These are phyloP conservation scores for Tokudaia muenninki DNA, from an alignment of 2,797 vertebrate genomes.

Conservation along the genomic window DNA sequence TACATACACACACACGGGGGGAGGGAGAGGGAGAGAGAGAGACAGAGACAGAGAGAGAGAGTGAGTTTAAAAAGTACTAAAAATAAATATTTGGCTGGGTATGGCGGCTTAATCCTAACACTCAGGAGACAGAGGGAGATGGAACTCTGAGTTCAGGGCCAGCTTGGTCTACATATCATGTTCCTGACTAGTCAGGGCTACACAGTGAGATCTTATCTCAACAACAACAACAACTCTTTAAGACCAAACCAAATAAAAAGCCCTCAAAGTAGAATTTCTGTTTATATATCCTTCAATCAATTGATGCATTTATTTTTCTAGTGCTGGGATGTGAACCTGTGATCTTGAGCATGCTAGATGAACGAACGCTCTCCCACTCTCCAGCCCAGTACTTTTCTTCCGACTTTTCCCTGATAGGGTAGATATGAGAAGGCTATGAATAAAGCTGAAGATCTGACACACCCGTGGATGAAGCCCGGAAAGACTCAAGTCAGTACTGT, in stretches of 20 bases:
- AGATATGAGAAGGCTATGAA: not conserved
- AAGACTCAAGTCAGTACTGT: not conserved
- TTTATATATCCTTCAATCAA: not conserved
- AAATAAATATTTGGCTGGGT: not conserved
- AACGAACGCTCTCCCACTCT: not conserved
- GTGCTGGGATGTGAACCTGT: not conserved
- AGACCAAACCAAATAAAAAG: not conserved
- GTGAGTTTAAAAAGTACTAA: not conserved
- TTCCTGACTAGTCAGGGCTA: not conserved
- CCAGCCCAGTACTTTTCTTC: not conserved
- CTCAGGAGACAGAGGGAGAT: not conserved
- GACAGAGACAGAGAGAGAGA: too few relatives aligned
- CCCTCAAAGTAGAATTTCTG: not conserved
- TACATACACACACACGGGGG: not conserved
- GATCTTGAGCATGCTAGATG: not conserved
- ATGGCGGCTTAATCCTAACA: not conserved
- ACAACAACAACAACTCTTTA: not conserved
- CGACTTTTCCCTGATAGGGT: not conserved
- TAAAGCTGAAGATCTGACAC: not conserved
- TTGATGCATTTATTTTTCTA: not conserved
- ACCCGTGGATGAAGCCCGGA: fast-evolving
- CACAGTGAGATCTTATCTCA: not conserved
- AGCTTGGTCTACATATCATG: not conserved
- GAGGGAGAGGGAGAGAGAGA: too few relatives aligned
- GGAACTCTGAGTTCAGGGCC: not conserved